A percentile compares a stretch with the other conserved stretches of the same genome.
Evolutionary conservation across 2,797 vertebrate species (phyloP).

Genomic region (Oreonectes daqikongensis): DNA sequence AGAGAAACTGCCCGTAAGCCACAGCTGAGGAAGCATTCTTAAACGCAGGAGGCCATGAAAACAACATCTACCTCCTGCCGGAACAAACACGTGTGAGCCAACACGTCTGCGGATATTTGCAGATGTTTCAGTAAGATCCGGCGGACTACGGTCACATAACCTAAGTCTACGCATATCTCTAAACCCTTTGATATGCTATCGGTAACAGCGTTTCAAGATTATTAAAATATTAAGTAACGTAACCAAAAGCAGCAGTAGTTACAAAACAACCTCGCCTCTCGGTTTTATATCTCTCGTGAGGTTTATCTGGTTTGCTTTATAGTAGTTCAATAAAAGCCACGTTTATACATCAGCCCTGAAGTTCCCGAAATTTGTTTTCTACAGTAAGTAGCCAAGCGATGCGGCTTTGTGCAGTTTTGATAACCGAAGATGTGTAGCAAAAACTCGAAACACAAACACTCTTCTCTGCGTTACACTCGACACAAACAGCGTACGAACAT

Average conservation of each 20-base stretch:
- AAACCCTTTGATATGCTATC: constrained; percentile 6
- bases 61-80: constrained; percentile 28
- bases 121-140: constrained; percentile 3
- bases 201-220: neutral
- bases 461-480: constrained; percentile 31
- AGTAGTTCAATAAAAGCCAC: constrained; percentile 36
- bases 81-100: constrained; percentile 20
- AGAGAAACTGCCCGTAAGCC: constrained; percentile 32
- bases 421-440: constrained; percentile 20
- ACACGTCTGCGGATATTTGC: neutral
- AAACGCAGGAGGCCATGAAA: constrained; percentile 36
- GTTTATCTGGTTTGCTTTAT: constrained; percentile 50
- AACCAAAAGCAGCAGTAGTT: constrained; percentile 33
- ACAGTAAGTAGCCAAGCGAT: constrained; percentile 17
- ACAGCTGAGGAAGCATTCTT: constrained; percentile 27
- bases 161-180: constrained; percentile 5
- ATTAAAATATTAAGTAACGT: neutral
- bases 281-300: constrained; percentile 33
- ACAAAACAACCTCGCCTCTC: neutral
- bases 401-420: neutral
- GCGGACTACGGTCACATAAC: constrained; percentile 14
- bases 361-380: neutral
- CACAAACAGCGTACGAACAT: constrained; percentile 23
- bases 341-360: constrained; percentile 40
- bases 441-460: constrained; percentile 37